phyloP scores from a whole-genome alignment of 2,113 vertebrate genomes.

The Lanius collurio region DNA sequence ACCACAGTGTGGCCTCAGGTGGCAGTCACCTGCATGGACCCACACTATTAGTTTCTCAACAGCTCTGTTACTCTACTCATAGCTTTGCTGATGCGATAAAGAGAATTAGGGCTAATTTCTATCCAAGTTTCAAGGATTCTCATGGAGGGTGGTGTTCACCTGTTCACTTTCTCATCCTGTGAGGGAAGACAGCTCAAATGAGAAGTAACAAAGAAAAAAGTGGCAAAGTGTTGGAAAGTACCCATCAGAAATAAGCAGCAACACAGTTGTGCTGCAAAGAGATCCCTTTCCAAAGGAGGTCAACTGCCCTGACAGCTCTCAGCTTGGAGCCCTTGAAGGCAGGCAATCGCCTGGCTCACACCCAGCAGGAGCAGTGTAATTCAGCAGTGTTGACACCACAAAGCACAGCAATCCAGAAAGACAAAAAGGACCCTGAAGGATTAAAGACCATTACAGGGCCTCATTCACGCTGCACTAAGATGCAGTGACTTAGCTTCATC shows the following conservation, averaged over 20 bases:
- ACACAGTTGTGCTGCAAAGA: background rate
- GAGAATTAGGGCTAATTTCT: background rate
- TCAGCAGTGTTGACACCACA: background rate
- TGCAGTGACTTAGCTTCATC: background rate
- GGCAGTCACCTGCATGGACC: background rate
- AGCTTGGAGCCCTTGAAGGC: background rate
- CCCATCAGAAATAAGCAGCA: background rate
- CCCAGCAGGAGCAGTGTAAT: background rate
- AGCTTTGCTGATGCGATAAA: background rate
- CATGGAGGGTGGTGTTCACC: background rate
- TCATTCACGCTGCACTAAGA: background rate
- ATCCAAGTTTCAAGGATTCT: background rate
- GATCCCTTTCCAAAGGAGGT: background rate
- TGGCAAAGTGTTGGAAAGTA: background rate
- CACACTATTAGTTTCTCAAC: background rate
- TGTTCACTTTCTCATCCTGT: background rate
- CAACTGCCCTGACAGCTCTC: background rate
- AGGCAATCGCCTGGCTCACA: background rate
- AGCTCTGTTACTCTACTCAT: background rate
- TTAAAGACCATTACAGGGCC: background rate
- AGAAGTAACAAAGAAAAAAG: background rate
- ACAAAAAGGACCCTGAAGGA: background rate
- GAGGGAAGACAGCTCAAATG: background rate
- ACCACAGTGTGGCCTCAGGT: background rate
- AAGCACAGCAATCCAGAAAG: background rate